Base-by-base conservation (phyloP, 2,888 invertebrate genomes). In the Lumbricus terrestris region DNA sequence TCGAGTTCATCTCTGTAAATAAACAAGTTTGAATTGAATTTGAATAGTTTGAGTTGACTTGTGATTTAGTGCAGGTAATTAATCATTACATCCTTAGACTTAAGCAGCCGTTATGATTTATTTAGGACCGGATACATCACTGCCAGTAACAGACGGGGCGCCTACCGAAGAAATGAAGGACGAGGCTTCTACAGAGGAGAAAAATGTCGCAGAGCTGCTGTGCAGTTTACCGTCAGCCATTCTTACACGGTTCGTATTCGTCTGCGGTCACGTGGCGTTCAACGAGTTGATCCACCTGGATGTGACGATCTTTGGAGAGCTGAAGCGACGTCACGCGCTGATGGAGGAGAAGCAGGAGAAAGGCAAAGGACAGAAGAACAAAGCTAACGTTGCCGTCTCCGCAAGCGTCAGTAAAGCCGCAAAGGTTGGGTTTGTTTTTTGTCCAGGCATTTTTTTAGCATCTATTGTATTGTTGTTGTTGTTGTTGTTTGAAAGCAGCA, bases 221-320 rank as follows among this genome's bases (percentile, higher is more conserved):
- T 83, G 33, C 35, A 33, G 34, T 88, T 35, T 85, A 29, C 47
- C 88, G 34, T 35, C 90, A n/a, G 92, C 92, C 83, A 91, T 94
- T 54, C 95, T 94, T 94, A 93, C 96, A 20, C 95, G 96, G 89
- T 95, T 96, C 29, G 93, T 96, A 88, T 95, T 95, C 92, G 94
- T 97, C 35, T 95, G 97, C 90, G 98, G 98, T 11, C 97, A 97
- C 91, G 95, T 97, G 91, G 97, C 97, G 0, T 95, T 95, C 88
- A 96, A 97, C 92, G 97, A 97, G 94, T 96, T 98, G 94, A 96
- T 97, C 89, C 97, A 97, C 94, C 96, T 98, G 90, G 98, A 98
- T 93, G 96, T 97, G 42, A 96, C 96, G 92, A 96, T 98, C 11
- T 97, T 98, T 93, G 97, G 97, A 91, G 98, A 98, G 95, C 95